Base-by-base conservation (phyloP, 2,888 invertebrate species). In the Hetaerina titia region DNA sequence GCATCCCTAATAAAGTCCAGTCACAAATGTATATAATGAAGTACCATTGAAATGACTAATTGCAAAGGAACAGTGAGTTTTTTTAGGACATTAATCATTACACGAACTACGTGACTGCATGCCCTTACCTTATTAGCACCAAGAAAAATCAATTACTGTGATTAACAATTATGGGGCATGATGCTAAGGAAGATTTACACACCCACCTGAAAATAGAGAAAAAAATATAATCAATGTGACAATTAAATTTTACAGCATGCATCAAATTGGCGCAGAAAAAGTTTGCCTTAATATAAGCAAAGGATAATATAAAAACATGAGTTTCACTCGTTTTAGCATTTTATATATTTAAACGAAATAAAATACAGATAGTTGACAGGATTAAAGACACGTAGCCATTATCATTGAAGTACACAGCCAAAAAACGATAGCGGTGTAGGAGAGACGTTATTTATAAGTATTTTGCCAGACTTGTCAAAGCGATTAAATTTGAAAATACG, bases 131-230 rank as follows among this genome's bases (percentile, higher is more conserved):
- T 31, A n/a, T 31, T 31, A n/a, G 60, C 60, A n/a, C 25, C 81
- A 0, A 13, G 11, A 81, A 69, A 69, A 69, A n/a, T 69, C 69
- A 69, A 6, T 6, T 1, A 13, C 13, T 81, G 81, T 7, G 22
- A 31, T 60, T 17, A 60, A 60, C 60, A 2, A 60, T 60, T 2
- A 60, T 13, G 81, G 4, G 13, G 7, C 2, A 11, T 11, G 11
- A 31, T 11, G 81, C 11, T 2, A 9, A 0, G 22, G n/a, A n/a
- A 31, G 25, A 31, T n/a, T 13, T 31, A 31, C n/a, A 22, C 81
- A 81, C 81, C 31, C 81, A 81, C 81, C 81, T 81, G 81, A 31
- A 81, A 81, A 81, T 22, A n/a, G 22, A 81, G 31, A 81, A 81
- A 15, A 81, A 31, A 31, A 31, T 31, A 11, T 11, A 4, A 13